Base-by-base conservation (phyloP, 2,888 invertebrate species). In the Macrosoma leucophasiata region DNA sequence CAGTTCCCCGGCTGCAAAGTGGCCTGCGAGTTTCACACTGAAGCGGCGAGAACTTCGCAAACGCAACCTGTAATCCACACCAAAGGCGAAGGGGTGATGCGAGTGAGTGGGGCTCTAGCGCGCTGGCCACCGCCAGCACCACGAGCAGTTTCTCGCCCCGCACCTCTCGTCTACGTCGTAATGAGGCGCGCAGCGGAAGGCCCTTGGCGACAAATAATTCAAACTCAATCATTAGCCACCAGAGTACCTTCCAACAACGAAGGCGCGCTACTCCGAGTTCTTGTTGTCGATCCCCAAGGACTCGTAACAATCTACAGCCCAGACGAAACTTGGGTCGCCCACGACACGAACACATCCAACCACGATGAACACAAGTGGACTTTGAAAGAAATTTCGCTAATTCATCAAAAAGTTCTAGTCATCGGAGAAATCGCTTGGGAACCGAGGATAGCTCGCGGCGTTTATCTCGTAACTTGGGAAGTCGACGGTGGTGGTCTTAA, bases 401-500 rank as follows among this genome's bases (percentile, higher is more conserved):
- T 91, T 46, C 90, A 91, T 66, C 90, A 91, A 65, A 90, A 90
- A 71, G 90, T 90, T 43, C 64, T 89, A 20, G 88, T 89, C 21
- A 91, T 91, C 47, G 90, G 90, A 23, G 90, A 91, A 75, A 89
- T 91, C 48, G 89, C 89, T 27, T 91, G 91, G 91, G 89, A 90
- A 53, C 87, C 89, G 6, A 88, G 88, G 71, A 86, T 88, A 59
- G 84, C 77, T 34, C 86, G 87, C 31, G 89, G 88, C 13, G 89
- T 92, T 38, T 93, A 92, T 73, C 84, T 93, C 58, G 92, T 93
- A 31, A 92, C 92, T 41, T 93, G 93, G 93, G 93, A 93, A 85
- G 90, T 93, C 33, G 91, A 90, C 58, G 92, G 92, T 37, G 92
- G 92, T 50, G 92, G 92, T 45, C 81, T 93, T 40, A 92, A 91